phyloP scores from a whole-genome alignment of 1,140 invertebrate species.

The Drosophila setifemur region DNA sequence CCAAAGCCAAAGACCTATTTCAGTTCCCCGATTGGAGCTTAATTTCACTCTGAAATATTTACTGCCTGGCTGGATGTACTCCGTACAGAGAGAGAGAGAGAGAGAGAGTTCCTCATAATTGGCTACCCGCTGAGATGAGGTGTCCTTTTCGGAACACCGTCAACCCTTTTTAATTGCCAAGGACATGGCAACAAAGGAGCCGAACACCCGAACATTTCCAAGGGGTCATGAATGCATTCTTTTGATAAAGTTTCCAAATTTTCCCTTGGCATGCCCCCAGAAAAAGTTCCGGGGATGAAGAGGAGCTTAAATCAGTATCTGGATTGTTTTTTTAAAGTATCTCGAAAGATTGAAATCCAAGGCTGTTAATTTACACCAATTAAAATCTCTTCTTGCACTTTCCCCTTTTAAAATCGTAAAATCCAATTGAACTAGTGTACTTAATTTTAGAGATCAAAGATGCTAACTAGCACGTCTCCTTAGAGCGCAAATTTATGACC shows the following conservation, averaged over 20 bases:
- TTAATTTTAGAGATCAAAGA: too few species aligned
- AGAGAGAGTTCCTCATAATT: neutral
- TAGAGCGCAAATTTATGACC: constrained; percentile 95
- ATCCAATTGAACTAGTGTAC: too few species aligned
- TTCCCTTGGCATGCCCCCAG: too few species aligned
- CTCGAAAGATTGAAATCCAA: too few species aligned
- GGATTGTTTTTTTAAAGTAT: too few species aligned
- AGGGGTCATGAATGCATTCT: neutral
- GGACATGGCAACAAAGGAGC: neutral
- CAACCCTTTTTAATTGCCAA: neutral
- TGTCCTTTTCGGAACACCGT: neutral
- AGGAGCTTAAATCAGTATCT: too few species aligned
- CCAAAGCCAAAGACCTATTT: neutral
- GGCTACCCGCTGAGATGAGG: neutral
- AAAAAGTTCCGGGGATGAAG: too few species aligned
- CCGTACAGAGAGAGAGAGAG: too few species aligned
- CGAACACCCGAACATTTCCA: neutral
- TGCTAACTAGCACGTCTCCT: constrained; percentile 85
- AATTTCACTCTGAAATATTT: neutral
- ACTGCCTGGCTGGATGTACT: neutral
- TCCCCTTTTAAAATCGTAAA: too few species aligned
- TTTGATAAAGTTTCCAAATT: too few species aligned
- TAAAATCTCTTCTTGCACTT: constrained; percentile 80
- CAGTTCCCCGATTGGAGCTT: neutral
- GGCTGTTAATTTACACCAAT: too few species aligned